Base-by-base conservation (phyloP, 1,140 invertebrate species). In the Geopemphigus sp. region DNA sequence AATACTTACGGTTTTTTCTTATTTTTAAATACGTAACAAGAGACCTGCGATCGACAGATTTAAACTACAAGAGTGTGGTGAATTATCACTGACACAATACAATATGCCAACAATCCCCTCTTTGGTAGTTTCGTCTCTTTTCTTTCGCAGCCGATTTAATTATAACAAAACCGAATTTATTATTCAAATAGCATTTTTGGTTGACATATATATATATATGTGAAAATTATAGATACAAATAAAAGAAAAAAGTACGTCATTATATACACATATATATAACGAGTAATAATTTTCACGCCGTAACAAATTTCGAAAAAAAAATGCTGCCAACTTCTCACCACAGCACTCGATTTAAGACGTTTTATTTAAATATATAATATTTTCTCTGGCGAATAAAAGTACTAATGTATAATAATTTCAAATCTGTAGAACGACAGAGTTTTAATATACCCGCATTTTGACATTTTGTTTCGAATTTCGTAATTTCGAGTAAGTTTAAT, bases 81-180 rank as follows among this genome's bases (percentile, higher is more conserved):
- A 61, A 29, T 61, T 61, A 61, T 61, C 26, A 29, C 59, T 61
- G 32, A 8, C 15, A 61, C 24, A 61, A 61, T 61, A 29, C 59
- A 61, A 61, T 61, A 61, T 61, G 59, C 26, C 59, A 61, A 61
- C 26, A 61, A 61, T 17, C 15, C 59, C 6, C 59, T 61, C 26
- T 39, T 8, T 4, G 26, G 59, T 61, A 22, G 17, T 26, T 61
- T 61, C 8, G 26, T 26, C 24, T 29, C 24, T 61, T 61, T 26
- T 61, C 24, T 61, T 61, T 29, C 17, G 15, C 14, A 61, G 26
- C 59, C 15, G 15, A 10, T 61, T 26, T 29, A 26, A 61, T 61
- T 61, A 5, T 26, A 61, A 26, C 17, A 61, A 61, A 59, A 26
- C 5, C 15, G 26, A 61, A 24, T 29, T 61, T 61, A 61, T 17